Conservation (phyloP, 1,140 invertebrate genomes). For the Drosophila pachea region DNA sequence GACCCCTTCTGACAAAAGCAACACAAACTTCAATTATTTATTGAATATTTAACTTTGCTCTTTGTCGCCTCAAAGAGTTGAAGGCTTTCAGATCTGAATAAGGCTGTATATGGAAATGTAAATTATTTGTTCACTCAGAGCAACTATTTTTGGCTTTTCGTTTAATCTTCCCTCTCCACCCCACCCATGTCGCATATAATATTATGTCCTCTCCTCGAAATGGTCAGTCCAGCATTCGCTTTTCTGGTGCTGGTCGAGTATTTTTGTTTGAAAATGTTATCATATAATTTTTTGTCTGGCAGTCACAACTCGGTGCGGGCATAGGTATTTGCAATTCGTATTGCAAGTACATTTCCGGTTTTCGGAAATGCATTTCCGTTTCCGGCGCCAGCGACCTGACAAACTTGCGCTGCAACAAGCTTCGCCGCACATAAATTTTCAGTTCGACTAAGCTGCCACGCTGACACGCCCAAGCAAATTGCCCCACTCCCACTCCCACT, state of each 20-base stretch:
- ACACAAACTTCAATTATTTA: constrained; percentile 55
- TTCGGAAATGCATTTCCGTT: constrained; percentile 72
- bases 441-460: constrained; percentile 59
- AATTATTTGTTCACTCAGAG: too few relatives aligned
- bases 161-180: too few relatives aligned
- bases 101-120: too few relatives aligned
- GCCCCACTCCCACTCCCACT: not conserved
- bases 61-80: constrained; percentile 30
- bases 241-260: constrained; percentile 11
- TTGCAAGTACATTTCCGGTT: constrained; percentile 69
- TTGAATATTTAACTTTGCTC: constrained; percentile 49
- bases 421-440: constrained; percentile 59
- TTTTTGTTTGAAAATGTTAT: constrained; percentile 6
- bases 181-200: too few relatives aligned
- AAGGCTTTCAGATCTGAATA: constrained; percentile 6
- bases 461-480: constrained; percentile 17
- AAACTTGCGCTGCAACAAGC: constrained; percentile 27
- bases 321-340: constrained; percentile 64
- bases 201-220: too few relatives aligned
- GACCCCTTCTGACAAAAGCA: constrained; percentile 13
- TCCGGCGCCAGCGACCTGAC: constrained; percentile 39
- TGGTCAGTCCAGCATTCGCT: too few relatives aligned
- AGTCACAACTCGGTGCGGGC: not conserved
- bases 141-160: too few relatives aligned
- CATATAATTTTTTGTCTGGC: constrained; percentile 1